Percentiles rank a stretch among this genome's conserved stretches.
Conservation (phyloP, 1,140 invertebrate genomes). For the Orius laevigatus region DNA sequence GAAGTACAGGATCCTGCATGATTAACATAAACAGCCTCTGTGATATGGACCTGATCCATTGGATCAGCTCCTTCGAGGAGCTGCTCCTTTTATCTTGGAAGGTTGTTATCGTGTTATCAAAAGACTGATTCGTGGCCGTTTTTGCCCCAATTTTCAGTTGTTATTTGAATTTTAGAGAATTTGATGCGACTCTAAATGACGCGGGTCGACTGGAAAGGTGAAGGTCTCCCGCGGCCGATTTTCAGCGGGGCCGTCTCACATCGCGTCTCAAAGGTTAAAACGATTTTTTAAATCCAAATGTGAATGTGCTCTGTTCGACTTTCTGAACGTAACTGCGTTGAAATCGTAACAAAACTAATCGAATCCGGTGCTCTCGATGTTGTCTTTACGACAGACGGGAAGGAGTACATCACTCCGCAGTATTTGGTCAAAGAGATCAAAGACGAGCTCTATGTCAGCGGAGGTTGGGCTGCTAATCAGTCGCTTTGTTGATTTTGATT, state of each 20-base stretch:
- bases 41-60: neutral
- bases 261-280: slow-evolving; percentile 67
- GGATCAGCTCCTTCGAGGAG: slow-evolving; percentile 1
- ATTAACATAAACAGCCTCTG: neutral
- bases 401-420: slow-evolving; percentile 88
- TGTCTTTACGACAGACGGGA: slow-evolving; percentile 90
- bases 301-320: slow-evolving; percentile 81
- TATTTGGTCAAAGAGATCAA: slow-evolving; percentile 79
- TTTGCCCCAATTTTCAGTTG: too few species aligned
- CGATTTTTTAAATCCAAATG: slow-evolving; percentile 18
- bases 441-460: slow-evolving; percentile 77
- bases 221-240: slow-evolving; percentile 90
- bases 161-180: slow-evolving; percentile 15
- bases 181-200: slow-evolving; percentile 74
- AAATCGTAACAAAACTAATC: slow-evolving; percentile 81
- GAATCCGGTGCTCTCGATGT: slow-evolving; percentile 79
- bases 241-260: slow-evolving; percentile 87
- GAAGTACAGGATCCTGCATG: too few species aligned
- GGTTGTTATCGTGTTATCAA: neutral
- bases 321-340: slow-evolving; percentile 91
- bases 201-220: slow-evolving; percentile 81
- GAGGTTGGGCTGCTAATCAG: too few species aligned
- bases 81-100: neutral
- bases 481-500: too few species aligned
- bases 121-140: neutral